Evolutionary conservation across 2,888 invertebrate species (phyloP).

Genomic region (Odontothrips loti): DNA sequence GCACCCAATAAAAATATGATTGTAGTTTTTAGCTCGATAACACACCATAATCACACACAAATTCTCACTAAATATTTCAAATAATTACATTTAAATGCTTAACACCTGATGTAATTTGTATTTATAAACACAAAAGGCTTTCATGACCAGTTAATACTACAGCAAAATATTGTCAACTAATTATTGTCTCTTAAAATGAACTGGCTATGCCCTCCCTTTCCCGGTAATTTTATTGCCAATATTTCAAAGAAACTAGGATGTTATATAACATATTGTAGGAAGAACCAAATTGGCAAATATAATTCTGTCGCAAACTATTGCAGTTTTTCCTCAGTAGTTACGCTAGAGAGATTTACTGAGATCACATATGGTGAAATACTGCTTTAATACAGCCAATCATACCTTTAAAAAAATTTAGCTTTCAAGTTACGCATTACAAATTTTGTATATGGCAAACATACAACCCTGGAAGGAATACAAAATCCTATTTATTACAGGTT

Average conservation of each 20-base stretch:
- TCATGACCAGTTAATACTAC: neutral
- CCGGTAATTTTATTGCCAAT: neutral
- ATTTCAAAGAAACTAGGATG: neutral
- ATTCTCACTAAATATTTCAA: neutral
- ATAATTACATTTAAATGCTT: slow-evolving; percentile 13
- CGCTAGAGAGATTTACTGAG: neutral
- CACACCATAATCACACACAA: neutral
- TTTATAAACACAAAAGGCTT: neutral
- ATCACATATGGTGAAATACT: neutral
- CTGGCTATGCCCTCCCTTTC: neutral
- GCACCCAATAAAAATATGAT: too few relatives aligned
- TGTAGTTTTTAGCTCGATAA: neutral
- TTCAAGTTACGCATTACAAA: neutral
- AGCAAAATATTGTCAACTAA: neutral
- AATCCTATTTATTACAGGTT: neutral
- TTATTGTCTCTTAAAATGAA: neutral
- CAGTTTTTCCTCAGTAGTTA: neutral
- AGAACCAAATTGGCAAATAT: neutral
- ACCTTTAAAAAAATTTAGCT: neutral
- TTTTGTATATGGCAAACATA: neutral
- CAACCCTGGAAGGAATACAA: neutral
- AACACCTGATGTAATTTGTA: neutral
- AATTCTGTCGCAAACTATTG: neutral
- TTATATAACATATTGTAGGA: neutral
- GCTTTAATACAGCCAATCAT: neutral